Percentiles rank a stretch among this genome's conserved stretches.
These are phyloP conservation scores for Phortica okadai DNA, from an alignment of 2,888 invertebrate species.

Conservation along the genomic window DNA sequence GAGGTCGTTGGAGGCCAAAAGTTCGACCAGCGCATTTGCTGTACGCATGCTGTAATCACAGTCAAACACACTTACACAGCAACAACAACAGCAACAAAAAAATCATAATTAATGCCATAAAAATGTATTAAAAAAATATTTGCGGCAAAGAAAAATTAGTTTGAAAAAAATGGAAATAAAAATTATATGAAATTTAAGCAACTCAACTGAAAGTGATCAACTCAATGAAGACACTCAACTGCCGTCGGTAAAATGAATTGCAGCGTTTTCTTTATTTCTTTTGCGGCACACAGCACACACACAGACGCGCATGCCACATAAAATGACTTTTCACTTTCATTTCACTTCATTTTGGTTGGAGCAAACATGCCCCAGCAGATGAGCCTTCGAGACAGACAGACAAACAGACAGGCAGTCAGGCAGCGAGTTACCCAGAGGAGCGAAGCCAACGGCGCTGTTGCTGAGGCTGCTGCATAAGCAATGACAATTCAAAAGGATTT, in stretches of 20 bases:
- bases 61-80: constrained; percentile 31
- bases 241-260: constrained; percentile 2
- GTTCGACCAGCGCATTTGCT: not conserved
- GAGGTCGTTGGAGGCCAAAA: not conserved
- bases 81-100: constrained; percentile 41
- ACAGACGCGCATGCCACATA: not conserved
- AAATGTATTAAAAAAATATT: constrained; percentile 13
- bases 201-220: constrained; percentile 33
- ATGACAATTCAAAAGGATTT: constrained; percentile 9
- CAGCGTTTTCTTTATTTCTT: not conserved
- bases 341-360: not conserved
- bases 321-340: constrained; percentile 17
- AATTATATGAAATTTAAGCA: constrained; percentile 23
- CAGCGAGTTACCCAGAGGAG: not conserved
- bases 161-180: not conserved
- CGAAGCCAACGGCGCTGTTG: not conserved
- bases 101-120: constrained; percentile 31
- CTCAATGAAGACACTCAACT: not conserved
- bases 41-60: constrained; percentile 11
- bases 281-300: not conserved
- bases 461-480: not conserved
- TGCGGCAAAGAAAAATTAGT: not conserved
- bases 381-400: not conserved
- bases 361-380: not conserved
- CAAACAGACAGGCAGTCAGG: not conserved